These are phyloP conservation scores for Donacobius atricapilla DNA, from an alignment of 2,113 vertebrate species.

Conservation along the genomic window DNA sequence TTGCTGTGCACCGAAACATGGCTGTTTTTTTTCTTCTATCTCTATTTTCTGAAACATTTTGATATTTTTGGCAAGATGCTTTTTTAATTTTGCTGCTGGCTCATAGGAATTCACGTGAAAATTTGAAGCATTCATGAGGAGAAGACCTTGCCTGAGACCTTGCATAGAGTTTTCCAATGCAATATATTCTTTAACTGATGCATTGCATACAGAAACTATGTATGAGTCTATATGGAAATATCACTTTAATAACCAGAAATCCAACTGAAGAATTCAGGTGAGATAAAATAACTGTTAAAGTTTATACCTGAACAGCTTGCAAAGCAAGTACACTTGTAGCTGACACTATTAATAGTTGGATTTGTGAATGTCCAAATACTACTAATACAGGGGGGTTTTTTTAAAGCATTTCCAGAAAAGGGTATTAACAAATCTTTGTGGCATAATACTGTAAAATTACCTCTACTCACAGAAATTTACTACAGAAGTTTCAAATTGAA, in stretches of 20 bases:
- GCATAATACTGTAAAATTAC: neutral
- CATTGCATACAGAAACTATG: neutral
- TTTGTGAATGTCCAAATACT: neutral
- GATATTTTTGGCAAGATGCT: neutral
- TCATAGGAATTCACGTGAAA: neutral
- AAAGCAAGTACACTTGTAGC: neutral
- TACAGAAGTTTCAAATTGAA: neutral
- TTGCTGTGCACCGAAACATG: neutral
- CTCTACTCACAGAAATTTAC: neutral
- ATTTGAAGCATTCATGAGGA: neutral
- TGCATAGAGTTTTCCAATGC: neutral
- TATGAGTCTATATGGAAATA: neutral
- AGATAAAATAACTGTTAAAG: neutral
- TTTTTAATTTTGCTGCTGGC: neutral
- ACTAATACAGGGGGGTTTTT: fast-evolving
- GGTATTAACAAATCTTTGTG: neutral
- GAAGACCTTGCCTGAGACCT: neutral
- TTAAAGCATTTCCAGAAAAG: neutral
- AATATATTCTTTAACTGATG: neutral
- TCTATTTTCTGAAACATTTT: neutral
- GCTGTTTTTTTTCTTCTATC: neutral
- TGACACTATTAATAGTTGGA: neutral
- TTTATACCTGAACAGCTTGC: neutral
- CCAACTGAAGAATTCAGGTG: neutral
- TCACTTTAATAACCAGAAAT: neutral